These are phyloP conservation scores for Isichthys henryi DNA, from an alignment of 2,113 vertebrate genomes.

Conservation along the genomic window DNA sequence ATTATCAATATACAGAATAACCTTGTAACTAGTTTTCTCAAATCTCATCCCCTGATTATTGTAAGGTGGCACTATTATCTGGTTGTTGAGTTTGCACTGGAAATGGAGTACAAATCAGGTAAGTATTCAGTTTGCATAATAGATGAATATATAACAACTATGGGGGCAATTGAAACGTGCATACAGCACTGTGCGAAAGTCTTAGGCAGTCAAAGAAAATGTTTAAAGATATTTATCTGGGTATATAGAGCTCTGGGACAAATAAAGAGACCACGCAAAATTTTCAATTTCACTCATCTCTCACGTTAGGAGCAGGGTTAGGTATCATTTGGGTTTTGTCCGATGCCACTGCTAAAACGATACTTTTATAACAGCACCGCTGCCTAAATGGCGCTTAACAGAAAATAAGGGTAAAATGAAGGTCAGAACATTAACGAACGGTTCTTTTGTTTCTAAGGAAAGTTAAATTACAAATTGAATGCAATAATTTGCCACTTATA, in stretches of 20 bases:
- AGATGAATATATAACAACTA: neutral
- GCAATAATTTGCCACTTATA: no score
- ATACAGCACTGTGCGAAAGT: neutral
- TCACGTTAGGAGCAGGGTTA: neutral
- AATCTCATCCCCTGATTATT: constrained; percentile 44
- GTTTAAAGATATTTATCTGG: neutral
- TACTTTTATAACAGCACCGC: no score
- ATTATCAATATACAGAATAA: constrained; percentile 44
- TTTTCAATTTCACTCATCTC: neutral
- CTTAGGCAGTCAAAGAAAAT: neutral
- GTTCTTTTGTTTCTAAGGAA: no score
- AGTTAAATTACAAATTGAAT: no score
- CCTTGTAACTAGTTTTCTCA: constrained; percentile 35
- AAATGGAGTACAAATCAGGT: constrained; percentile 1
- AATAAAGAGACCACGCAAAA: no score
- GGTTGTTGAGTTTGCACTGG: constrained; percentile 49
- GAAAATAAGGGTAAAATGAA: no score
- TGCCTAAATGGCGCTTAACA: no score
- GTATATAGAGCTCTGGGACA: neutral
- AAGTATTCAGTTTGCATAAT: neutral
- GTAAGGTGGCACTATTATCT: constrained; percentile 41
- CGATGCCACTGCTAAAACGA: no score
- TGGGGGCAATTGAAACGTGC: neutral
- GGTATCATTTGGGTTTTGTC: neutral
- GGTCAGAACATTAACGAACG: no score